Conservation (phyloP, 2,797 vertebrate genomes). For the Diglossa cyanea region DNA sequence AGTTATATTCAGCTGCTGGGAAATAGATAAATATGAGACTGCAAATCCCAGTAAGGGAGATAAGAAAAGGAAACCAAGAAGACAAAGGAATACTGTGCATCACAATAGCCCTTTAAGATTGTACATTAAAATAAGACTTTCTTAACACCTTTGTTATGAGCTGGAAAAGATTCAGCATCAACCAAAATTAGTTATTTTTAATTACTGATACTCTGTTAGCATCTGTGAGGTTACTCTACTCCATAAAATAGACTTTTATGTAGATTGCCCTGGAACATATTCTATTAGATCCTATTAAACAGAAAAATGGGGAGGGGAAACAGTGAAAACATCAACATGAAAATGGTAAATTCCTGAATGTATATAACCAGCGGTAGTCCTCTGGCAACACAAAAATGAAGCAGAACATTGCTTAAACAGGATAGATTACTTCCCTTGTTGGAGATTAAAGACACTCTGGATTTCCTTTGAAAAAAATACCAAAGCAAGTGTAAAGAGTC, state of each 20-base stretch:
- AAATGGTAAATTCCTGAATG: neutral
- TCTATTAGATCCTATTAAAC: neutral
- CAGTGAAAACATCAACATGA: neutral
- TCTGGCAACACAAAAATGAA: neutral
- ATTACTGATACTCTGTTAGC: neutral
- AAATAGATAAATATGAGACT: constrained; percentile 42
- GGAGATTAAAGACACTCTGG: neutral
- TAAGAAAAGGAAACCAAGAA: constrained; percentile 18
- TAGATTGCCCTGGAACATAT: neutral
- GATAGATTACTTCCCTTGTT: neutral
- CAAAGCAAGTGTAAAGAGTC: neutral
- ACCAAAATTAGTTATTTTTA: neutral
- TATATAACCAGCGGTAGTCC: neutral
- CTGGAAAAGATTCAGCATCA: neutral
- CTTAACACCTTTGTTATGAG: neutral
- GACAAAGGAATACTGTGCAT: constrained; percentile 19
- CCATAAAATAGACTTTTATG: neutral
- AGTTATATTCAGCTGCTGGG: constrained; percentile 18
- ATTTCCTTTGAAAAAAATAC: neutral
- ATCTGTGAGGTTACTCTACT: neutral
- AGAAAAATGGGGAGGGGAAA: neutral
- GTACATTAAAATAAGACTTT: constrained; percentile 1
- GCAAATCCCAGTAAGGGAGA: constrained; percentile 13
- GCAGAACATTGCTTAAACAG: neutral
- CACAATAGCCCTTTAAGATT: neutral